These are phyloP conservation scores for Tachystola acroxantha DNA, from an alignment of 2,888 invertebrate species.

Conservation along the genomic window DNA sequence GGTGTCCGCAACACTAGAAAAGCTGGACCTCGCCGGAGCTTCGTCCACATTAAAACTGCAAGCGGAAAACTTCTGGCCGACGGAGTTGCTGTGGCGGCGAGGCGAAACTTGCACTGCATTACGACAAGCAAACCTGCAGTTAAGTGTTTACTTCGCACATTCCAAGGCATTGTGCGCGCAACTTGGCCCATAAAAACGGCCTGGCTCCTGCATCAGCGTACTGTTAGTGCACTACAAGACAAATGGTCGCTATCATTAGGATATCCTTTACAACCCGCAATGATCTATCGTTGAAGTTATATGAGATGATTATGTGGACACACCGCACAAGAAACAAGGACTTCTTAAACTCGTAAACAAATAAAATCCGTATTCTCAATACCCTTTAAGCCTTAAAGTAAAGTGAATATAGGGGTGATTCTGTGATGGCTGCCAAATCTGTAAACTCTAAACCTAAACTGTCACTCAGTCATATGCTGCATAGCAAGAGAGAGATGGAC, in stretches of 20 bases:
- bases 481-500: too few species aligned
- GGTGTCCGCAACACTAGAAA: slow-evolving; percentile 20
- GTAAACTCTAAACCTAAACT: too few species aligned
- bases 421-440: too few species aligned
- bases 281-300: not conserved
- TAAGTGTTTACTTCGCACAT: slow-evolving; percentile 73
- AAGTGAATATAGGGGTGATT: too few species aligned
- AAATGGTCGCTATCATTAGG: slow-evolving; percentile 27
- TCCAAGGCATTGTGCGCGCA: slow-evolving; percentile 53
- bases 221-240: slow-evolving; percentile 20
- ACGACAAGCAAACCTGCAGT: slow-evolving; percentile 69
- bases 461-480: too few species aligned
- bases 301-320: not conserved
- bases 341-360: too few species aligned
- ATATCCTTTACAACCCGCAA: too few species aligned
- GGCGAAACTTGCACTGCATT: slow-evolving; percentile 64
- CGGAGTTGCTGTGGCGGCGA: slow-evolving; percentile 44
- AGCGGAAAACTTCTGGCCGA: slow-evolving; percentile 49
- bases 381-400: too few species aligned
- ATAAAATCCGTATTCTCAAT: too few species aligned
- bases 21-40: slow-evolving; percentile 31
- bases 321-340: too few species aligned
- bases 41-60: slow-evolving; percentile 58
- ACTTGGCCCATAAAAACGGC: slow-evolving; percentile 55
- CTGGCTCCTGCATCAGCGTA: slow-evolving; percentile 38